Evolutionary conservation across 2,888 invertebrate genomes (phyloP), one percentile per base, ranked within the genome.

Genomic region (Mimas tiliae): DNA sequence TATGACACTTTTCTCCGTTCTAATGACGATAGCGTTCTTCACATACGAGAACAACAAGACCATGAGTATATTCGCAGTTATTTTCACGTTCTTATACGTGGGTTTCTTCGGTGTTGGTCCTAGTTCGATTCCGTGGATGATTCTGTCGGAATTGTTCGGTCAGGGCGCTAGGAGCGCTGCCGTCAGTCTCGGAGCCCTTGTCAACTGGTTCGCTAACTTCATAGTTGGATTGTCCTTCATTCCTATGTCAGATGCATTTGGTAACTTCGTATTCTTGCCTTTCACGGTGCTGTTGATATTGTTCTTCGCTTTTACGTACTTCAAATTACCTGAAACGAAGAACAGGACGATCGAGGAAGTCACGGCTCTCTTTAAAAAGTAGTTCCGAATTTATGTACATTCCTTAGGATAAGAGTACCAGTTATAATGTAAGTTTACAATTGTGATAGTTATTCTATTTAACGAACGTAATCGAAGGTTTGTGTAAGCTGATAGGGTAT

Each of bases 1-100:
- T 63, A 96, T 96, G 96, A 95, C 96, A 66, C 88, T 96, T 62
- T 96, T 95, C 85, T 96, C 96, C 65, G 94, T 96, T 69, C 94
- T 96, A 70, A 96, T 96, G 92, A 96, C 96, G 0, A 75, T 93
- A 38, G 94, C 94, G 0, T 89, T 94, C 79, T 89, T 90, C 68
- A 93, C 93, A 0, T 91, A 90, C 71, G 72, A 87, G 67, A 75
- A 85, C 63, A 93, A 90, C 69, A 77, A 76, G 14, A 90, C 90
- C 11, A 94, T 94, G 94, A 92, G 91, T 65, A 72, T 89, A 64
- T 93, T 94, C 68, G 90, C 94, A 51, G 92, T 94, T 11, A 85
- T 94, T 53, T 94, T 94, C 73, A 94, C 94, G 0, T 81, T 94
- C 73, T 69, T 91, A 65, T 94, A 94, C 76, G 93, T 93, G n/a